phyloP scores from a whole-genome alignment of 2,113 vertebrate genomes.

The Phyllostomus hastatus region DNA sequence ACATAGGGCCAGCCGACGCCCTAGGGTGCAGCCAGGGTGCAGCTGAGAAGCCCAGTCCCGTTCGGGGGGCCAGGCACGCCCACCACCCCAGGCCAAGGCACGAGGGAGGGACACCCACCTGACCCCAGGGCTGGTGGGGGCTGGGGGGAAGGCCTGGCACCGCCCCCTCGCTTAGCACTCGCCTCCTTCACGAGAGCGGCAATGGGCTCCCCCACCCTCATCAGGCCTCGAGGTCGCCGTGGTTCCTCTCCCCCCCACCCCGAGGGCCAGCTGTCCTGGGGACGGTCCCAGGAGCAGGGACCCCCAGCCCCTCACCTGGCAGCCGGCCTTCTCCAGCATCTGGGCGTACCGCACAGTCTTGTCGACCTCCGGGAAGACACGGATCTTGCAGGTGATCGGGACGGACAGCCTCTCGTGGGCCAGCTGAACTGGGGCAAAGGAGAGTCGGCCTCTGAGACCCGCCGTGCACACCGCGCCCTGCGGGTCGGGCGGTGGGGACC shows the following conservation, averaged over 20 bases:
- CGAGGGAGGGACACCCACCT: not conserved
- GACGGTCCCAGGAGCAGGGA: not conserved
- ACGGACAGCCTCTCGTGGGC: slow-evolving; percentile 94
- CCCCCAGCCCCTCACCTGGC: slow-evolving; percentile 87
- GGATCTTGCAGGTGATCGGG: slow-evolving; percentile 98
- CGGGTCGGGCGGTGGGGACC: not conserved
- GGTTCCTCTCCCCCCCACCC: not conserved
- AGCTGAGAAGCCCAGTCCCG: not conserved
- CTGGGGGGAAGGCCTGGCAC: not conserved
- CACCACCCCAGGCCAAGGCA: not conserved
- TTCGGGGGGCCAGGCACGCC: too few species aligned
- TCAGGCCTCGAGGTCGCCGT: not conserved
- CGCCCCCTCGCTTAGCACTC: not conserved
- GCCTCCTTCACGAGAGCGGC: rapidly evolving
- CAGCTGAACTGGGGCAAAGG: slow-evolving; percentile 86
- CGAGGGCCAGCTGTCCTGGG: not conserved
- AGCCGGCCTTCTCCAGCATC: slow-evolving; percentile 97
- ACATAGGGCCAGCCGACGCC: not conserved
- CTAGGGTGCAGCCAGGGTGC: not conserved
- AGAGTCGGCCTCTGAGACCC: not conserved
- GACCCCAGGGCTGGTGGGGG: not conserved
- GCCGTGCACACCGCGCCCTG: too few species aligned
- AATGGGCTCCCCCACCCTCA: not conserved
- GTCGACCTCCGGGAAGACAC: slow-evolving; percentile 93
- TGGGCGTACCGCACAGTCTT: slow-evolving; percentile 95